Conservation (phyloP, 2,888 invertebrate species). For the Diarsia dahlii region DNA sequence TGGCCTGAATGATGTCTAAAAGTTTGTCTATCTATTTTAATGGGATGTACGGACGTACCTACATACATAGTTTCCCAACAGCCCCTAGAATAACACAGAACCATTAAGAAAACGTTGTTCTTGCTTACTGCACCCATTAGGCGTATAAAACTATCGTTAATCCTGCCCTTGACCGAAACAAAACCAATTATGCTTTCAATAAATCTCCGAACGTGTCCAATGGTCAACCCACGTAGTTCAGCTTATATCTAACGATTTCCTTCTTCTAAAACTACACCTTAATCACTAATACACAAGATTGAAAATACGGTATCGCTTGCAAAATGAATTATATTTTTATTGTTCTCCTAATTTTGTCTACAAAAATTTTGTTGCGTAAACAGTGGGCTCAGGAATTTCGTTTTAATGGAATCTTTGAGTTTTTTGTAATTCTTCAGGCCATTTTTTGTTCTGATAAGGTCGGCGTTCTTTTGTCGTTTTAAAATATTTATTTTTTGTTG, state of each 20-base stretch:
- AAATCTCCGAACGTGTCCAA: constrained; percentile 80
- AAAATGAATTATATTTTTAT: constrained; percentile 66
- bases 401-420: constrained; percentile 47
- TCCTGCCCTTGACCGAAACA: constrained; percentile 83
- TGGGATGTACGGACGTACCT: not conserved
- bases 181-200: constrained; percentile 86
- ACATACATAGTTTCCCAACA: constrained; percentile 40
- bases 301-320: constrained; percentile 41
- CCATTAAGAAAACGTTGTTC: constrained; percentile 77
- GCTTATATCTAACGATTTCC: constrained; percentile 41
- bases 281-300: constrained; percentile 37
- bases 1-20: too few relatives aligned
- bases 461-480: constrained; percentile 30
- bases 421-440: constrained; percentile 46
- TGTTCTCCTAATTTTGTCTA: constrained; percentile 61
- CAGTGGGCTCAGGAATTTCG: constrained; percentile 54
- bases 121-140: constrained; percentile 81
- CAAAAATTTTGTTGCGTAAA: constrained; percentile 68
- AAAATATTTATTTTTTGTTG: constrained; percentile 43
- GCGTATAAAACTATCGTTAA: constrained; percentile 84
- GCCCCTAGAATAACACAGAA: constrained; percentile 65
- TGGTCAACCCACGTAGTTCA: constrained; percentile 73
- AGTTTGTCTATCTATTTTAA: too few relatives aligned
- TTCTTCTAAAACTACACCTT: constrained; percentile 57
- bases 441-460: constrained; percentile 40